A percentile compares a stretch with the other conserved stretches of the same genome.
Evolutionary conservation across 2,888 invertebrate genomes (phyloP).

Genomic region (Nomada ruficornis): DNA sequence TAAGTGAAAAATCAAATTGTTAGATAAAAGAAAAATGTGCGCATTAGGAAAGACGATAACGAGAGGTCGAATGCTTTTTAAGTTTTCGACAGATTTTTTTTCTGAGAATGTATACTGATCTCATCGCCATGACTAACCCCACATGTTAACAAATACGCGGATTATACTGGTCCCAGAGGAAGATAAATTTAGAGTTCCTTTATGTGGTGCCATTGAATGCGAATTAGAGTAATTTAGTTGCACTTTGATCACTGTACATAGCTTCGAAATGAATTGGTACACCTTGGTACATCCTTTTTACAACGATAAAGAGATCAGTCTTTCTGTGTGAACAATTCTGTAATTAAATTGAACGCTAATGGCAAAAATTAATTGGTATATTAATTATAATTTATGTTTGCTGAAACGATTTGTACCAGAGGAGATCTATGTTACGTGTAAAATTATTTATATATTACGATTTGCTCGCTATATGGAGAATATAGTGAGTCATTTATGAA

Average conservation of each 20-base stretch:
- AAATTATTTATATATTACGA: not conserved
- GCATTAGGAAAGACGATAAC: not conserved
- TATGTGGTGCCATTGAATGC: not conserved
- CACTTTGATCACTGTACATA: not conserved
- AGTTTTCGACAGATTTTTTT: constrained; percentile 6
- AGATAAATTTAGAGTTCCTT: constrained; percentile 17
- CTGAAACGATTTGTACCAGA: not conserved
- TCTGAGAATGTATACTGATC: constrained; percentile 35
- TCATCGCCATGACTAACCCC: constrained; percentile 54
- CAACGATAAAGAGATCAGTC: not conserved
- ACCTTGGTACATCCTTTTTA: not conserved
- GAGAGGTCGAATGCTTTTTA: not conserved
- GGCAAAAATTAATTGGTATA: not conserved
- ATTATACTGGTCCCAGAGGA: constrained; percentile 2
- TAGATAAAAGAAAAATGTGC: not conserved
- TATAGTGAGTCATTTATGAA: not conserved
- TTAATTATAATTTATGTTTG: not conserved
- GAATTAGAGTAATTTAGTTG: constrained; percentile 7
- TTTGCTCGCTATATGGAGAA: not conserved
- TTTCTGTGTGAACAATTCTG: not conserved
- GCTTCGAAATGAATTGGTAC: not conserved
- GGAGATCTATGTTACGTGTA: not conserved
- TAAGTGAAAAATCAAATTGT: not conserved
- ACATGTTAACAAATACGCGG: constrained; percentile 15
- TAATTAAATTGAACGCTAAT: not conserved